phyloP scores from a whole-genome alignment of 2,113 vertebrate species.

The Phodopus roborovskii region DNA sequence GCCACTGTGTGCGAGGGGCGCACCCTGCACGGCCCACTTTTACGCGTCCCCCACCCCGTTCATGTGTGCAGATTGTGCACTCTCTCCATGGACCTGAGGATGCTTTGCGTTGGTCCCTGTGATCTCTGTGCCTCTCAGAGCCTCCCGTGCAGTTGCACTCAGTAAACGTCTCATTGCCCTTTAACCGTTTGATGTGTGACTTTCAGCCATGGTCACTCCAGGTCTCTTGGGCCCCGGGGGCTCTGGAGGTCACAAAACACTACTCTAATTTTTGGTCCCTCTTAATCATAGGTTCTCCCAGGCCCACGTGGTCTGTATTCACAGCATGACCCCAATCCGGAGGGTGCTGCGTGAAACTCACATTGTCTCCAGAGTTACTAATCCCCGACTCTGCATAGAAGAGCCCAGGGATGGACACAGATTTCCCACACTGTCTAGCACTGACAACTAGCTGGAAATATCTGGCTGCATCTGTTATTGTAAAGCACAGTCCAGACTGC shows the following conservation, averaged over 20 bases:
- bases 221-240: neutral
- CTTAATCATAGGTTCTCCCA: neutral
- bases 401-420: neutral
- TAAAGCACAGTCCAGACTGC: constrained; percentile 55
- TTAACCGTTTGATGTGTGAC: too few relatives aligned
- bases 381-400: neutral
- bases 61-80: neutral
- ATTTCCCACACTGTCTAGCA: neutral
- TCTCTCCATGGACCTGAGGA: neutral
- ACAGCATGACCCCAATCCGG: neutral
- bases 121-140: neutral
- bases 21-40: too few relatives aligned
- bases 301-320: neutral
- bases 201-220: neutral
- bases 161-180: neutral
- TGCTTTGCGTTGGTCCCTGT: neutral
- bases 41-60: neutral
- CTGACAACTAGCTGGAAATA: constrained; percentile 46
- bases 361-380: neutral
- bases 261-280: neutral
- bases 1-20: too few relatives aligned
- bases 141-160: neutral
- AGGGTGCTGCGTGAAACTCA: neutral
- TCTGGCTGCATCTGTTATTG: constrained; percentile 40
- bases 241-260: neutral